Base-by-base conservation (phyloP, 2,888 invertebrate genomes). In the Limnephilus rhombicus region DNA sequence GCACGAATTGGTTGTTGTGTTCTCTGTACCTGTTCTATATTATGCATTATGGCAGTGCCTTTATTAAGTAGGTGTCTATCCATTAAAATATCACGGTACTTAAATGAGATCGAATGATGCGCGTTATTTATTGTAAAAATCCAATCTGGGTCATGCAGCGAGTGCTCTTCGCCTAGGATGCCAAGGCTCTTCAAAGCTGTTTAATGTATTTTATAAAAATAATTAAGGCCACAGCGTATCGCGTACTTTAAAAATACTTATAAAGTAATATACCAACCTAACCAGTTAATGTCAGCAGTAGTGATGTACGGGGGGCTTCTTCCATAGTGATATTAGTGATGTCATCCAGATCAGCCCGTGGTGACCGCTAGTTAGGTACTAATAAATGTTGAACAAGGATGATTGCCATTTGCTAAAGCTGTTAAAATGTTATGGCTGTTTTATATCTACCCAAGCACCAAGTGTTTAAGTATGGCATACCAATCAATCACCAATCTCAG, bases 51-150 rank as follows among this genome's bases (percentile, higher is more conserved):
- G 24, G 24, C 24, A n/a, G 68, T 68, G n/a, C 7, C 68, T 68
- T 68, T n/a, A 68, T 24, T 68, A 68, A 24, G 68, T 53, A 53
- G 53, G 53, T 68, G 68, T 68, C 18, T 68, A 68, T 24, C 4
- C 68, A 68, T 24, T 68, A 68, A n/a, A 68, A n/a, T 68, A 68
- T 68, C 68, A 68, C 24, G 68, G 68, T n/a, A 68, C 68, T n/a
- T 83, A 37, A 29, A 80, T 45, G 80, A 82, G 37, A 85, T 80
- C 53, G 34, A 90, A 90, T 68, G 90, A 90, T 85, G 90, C n/a
- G 90, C 85, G 34, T 90, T 68, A 90, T 90, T 80, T 90, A 68
- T 85, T 83, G 90, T 83, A 90, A 90, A 90, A 90, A 90, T 90
- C n/a, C 68, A 85, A 90, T 82, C 90, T 90, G 85, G 90, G 90